Evolutionary conservation across 2,888 invertebrate species (phyloP).

Genomic region (Phragmatobia fuliginosa): DNA sequence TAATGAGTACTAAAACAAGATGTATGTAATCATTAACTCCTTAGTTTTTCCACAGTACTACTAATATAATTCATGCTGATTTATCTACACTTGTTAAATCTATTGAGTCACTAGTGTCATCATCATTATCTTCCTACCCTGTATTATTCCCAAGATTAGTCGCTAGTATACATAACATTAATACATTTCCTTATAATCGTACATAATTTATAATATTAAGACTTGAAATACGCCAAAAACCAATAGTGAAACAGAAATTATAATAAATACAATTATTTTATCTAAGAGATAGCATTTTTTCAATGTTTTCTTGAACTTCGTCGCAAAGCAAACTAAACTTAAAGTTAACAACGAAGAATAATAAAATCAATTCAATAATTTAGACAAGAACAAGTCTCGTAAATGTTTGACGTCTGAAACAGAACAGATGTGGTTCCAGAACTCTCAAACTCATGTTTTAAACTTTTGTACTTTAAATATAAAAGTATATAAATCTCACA

Average conservation of each 20-base stretch:
- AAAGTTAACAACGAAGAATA: constrained; percentile 3
- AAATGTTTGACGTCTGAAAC: constrained; percentile 2
- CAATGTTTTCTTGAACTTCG: not conserved
- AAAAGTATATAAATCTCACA: not conserved
- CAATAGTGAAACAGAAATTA: not conserved
- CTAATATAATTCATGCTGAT: not conserved
- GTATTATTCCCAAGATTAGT: too few relatives aligned
- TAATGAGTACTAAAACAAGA: not conserved
- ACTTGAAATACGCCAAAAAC: not conserved
- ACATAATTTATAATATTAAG: not conserved
- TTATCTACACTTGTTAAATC: not conserved
- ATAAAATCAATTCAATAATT: constrained; percentile 4
- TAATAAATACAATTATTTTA: not conserved
- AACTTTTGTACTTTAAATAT: constrained; percentile 2
- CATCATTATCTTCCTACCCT: too few relatives aligned
- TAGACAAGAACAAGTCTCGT: constrained; percentile 7
- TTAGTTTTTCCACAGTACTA: too few relatives aligned
- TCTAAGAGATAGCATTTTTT: not conserved
- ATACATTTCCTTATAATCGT: not conserved
- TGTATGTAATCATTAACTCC: not conserved
- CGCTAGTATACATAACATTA: not conserved
- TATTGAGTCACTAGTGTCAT: not conserved
- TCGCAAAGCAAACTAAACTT: constrained; percentile 1
- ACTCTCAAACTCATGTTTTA: not conserved
- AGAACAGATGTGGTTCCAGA: not conserved